Percentiles rank a stretch among this genome's conserved stretches.
These are phyloP conservation scores for Aquatica leii DNA, from an alignment of 2,888 invertebrate species.

Conservation along the genomic window DNA sequence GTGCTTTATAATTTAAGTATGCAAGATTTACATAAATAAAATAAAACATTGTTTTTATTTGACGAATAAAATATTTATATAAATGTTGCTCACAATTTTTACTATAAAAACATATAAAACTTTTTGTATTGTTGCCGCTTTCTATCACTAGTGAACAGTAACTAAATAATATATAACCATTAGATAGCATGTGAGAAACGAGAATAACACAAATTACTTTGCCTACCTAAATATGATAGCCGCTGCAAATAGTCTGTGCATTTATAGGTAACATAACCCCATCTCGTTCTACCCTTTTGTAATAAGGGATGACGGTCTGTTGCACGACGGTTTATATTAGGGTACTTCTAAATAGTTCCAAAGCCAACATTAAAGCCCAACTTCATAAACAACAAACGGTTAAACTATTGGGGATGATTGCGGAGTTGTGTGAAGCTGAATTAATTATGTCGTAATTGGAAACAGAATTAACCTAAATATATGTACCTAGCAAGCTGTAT, in stretches of 20 bases:
- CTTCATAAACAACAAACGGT: conserved; percentile 30
- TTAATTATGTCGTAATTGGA: conserved; percentile 27
- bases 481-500: conserved; percentile 14
- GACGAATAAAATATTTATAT: too few species aligned
- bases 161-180: conserved; percentile 50
- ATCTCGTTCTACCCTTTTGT: conserved; percentile 20
- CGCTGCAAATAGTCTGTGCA: conserved; percentile 28
- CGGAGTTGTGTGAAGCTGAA: conserved; percentile 29
- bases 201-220: conserved; percentile 50
- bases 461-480: conserved; percentile 27
- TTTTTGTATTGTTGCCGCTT: too few species aligned
- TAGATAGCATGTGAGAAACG: conserved; percentile 44
- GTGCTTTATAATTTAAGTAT: too few species aligned
- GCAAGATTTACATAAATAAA: too few species aligned
- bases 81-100: too few species aligned
- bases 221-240: conserved; percentile 35
- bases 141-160: background rate
- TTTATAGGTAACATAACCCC: conserved; percentile 23
- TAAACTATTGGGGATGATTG: conserved; percentile 32
- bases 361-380: conserved; percentile 27
- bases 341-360: conserved; percentile 27
- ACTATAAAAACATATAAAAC: too few species aligned
- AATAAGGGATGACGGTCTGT: background rate
- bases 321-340: conserved; percentile 4
- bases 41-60: too few species aligned